Percentiles rank a stretch among this genome's conserved stretches.
phyloP scores from a whole-genome alignment of 53 echinoderm and acorn worm genomes.

The Luidia sarsii region DNA sequence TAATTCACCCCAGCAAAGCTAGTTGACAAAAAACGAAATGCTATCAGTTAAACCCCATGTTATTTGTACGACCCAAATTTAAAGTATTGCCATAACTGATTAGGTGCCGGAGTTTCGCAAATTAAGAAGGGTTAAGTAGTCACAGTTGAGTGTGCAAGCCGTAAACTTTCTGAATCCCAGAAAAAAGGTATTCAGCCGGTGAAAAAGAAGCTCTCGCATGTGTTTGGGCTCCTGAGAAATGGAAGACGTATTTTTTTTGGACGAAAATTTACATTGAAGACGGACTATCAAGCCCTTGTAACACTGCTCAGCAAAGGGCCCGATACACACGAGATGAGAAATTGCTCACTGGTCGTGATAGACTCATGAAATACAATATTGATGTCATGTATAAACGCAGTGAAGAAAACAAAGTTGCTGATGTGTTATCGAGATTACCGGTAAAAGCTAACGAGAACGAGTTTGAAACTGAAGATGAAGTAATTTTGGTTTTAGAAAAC shows the following conservation, averaged over 20 bases:
- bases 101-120: conserved; percentile 50
- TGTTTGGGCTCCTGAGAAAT: conserved; percentile 32
- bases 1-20: conserved; percentile 1
- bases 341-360: conserved; percentile 31
- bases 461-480: conserved; percentile 22
- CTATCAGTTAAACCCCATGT: conserved; percentile 11
- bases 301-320: conserved; percentile 21
- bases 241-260: conserved; percentile 39
- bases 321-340: conserved; percentile 6
- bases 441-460: neutral
- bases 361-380: conserved; percentile 28
- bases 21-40: neutral
- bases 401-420: conserved; percentile 15
- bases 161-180: conserved; percentile 22
- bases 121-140: conserved; percentile 18
- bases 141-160: conserved; percentile 28
- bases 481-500: neutral
- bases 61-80: conserved; percentile 44
- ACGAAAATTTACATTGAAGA: conserved; percentile 12
- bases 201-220: conserved; percentile 57
- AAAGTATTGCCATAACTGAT: conserved; percentile 35
- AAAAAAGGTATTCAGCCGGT: conserved; percentile 39
- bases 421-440: conserved; percentile 19
- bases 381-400: conserved; percentile 15
- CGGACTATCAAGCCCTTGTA: conserved; percentile 32